Evolutionary conservation across 2,113 vertebrate genomes (phyloP).

Genomic region (Paratilapia polleni): DNA sequence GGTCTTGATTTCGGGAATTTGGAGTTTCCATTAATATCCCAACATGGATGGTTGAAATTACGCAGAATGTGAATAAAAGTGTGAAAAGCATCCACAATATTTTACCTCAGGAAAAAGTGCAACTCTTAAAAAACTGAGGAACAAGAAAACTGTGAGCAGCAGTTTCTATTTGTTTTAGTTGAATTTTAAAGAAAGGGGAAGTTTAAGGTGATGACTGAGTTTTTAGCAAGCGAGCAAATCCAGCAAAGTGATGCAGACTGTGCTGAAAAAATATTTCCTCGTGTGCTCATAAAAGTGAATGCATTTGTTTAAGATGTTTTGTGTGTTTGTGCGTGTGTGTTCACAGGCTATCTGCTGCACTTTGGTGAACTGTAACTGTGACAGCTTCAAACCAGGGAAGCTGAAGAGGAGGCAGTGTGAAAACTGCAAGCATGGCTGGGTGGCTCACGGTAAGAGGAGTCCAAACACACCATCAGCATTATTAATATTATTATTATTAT

Average conservation of each 20-base stretch:
- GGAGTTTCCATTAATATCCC: not conserved
- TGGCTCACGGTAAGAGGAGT: slow-evolving; percentile 90
- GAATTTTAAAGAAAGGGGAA: not conserved
- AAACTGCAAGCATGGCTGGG: slow-evolving; percentile 97
- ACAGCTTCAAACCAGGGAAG: slow-evolving; percentile 93
- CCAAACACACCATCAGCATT: too few relatives aligned
- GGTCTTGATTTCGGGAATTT: not conserved
- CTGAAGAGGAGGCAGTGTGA: slow-evolving; percentile 95
- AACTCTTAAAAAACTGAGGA: not conserved
- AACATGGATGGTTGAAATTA: too few relatives aligned
- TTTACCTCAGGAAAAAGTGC: not conserved
- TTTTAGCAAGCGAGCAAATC: not conserved
- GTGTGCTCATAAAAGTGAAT: too few relatives aligned
- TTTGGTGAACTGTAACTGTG: slow-evolving; percentile 93
- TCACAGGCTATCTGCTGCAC: slow-evolving; percentile 93
- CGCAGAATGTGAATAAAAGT: not conserved
- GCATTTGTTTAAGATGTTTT: not conserved
- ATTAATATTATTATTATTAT: not conserved
- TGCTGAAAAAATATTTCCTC: not conserved
- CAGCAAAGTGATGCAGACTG: too few relatives aligned
- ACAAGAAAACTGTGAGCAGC: not conserved
- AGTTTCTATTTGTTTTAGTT: too few relatives aligned
- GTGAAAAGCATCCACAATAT: not conserved
- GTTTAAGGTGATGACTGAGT: too few relatives aligned
- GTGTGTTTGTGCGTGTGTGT: not conserved